phyloP scores from a whole-genome alignment of 2,113 vertebrate species.

The Corydoras maculifer region DNA sequence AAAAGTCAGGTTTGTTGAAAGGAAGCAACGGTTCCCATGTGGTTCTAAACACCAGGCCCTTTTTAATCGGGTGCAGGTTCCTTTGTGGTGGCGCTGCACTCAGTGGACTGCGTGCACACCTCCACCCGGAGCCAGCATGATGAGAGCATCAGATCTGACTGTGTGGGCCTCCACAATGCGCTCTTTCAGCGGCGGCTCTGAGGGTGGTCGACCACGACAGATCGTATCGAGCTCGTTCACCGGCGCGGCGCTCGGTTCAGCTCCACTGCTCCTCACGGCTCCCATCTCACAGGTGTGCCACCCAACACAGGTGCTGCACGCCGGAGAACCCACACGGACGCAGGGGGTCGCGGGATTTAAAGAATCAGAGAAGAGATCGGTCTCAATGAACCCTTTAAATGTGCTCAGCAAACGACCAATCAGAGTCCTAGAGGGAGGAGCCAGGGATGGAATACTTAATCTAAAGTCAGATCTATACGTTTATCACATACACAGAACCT shows the following conservation, averaged over 20 bases:
- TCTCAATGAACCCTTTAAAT: conserved; percentile 20
- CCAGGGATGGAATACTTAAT: conserved; percentile 27
- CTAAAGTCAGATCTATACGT: conserved; percentile 38
- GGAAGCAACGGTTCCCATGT: no score
- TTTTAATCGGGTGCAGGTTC: no score
- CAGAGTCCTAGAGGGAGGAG: conserved; percentile 16
- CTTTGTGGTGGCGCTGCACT: no score
- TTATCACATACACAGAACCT: conserved; percentile 19
- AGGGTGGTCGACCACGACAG: conserved; percentile 40
- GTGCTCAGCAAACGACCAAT: conserved; percentile 5
- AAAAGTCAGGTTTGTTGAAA: no score
- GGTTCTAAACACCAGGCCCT: no score
- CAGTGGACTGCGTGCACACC: no score
- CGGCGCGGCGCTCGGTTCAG: not conserved
- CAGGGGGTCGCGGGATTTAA: not conserved
- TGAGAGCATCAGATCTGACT: conserved; percentile 5
- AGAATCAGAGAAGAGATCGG: conserved; percentile 20
- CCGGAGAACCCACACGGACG: no score
- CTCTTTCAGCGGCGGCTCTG: conserved; percentile 32
- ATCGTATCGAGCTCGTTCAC: conserved; percentile 40
- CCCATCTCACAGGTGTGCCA: conserved; percentile 30
- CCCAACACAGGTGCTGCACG: conserved; percentile 29
- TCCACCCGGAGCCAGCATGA: no score
- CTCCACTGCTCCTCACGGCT: not conserved
- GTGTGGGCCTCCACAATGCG: conserved; percentile 34